Evolutionary conservation across 2,113 vertebrate genomes (phyloP), one percentile per base, ranked within the genome.

Genomic region (Sceloporus undulatus): DNA sequence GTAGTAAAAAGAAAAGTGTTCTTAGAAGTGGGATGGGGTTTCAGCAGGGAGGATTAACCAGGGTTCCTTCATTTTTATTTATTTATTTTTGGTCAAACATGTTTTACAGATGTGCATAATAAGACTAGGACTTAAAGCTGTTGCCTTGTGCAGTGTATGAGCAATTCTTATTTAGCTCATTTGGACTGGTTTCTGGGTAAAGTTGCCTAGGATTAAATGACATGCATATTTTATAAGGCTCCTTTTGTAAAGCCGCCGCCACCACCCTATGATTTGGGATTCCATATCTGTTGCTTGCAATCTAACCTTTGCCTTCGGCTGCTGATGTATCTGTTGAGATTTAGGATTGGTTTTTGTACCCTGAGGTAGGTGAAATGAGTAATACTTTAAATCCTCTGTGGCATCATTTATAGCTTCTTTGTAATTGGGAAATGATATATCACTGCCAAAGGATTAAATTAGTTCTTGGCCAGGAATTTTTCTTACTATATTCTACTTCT

Each of bases 331-430:
- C 79, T 92, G 74, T 81, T 87, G 81, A 94, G 93, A 94, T 74
- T 86, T 71, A 90, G 92, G 80, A 87, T 89, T 93, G 81, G 76
- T 92, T 89, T 80, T 91, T 91, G 40, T 91, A 89, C 34, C 90
- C 73, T 87, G 68, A 86, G 78, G 23, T 91, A 96, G 92, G 75
- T 94, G 81, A 94, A 96, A 95, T 92, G 92, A 95, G 65, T 95
- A 92, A 92, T 90, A 88, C 83, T 79, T 90, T 91, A 94, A 95
- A 93, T 80, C 89, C 76, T 82, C 66, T 76, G 88, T 84, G 84
- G 87, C 89, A 93, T 88, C 78, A 92, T 94, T 95, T 96, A 88
- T 88, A 94, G 93, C 90, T 94, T 84, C 79, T 91, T 91, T 89
- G 90, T 95, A 92, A 87, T 94, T 95, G 89, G 91, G 89, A 94